Evolutionary conservation across 2,888 invertebrate species (phyloP), one percentile per base, ranked within the genome.

Genomic region (Thereva unica): DNA sequence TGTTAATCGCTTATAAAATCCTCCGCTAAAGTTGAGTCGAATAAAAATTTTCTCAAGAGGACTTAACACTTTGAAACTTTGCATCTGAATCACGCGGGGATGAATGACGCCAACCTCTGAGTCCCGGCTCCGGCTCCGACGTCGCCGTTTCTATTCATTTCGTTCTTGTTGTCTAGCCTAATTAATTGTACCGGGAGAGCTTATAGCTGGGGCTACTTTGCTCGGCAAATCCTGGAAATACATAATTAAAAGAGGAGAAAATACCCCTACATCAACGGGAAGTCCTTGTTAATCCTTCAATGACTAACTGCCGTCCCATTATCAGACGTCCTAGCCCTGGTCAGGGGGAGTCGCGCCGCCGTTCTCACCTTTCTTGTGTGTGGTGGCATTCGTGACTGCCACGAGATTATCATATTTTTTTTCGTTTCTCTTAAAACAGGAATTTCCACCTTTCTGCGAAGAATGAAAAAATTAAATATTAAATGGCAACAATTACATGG

Each of bases 1-100:
- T 61, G 61, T 61, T 61, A 61, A 61, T 61, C 61, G 61, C 50
- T 61, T 61, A 61, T 49, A 61, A 61, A 61, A 61, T 61, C 50
- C n/a, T 35, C 50, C 41, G 7, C 50, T 23, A 4, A 49, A 61
- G 50, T 40, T 49, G 61, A 37, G 50, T n/a, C 49, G 34, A 61
- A 61, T 40, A 7, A 9, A 50, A 50, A 49, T 61, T 61, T 50
- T 35, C 61, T 12, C 50, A 50, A 41, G 34, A 50, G 61, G 50
- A 61, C 50, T 61, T 61, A 61, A 61, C 61, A 61, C 61, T 50
- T 61, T 50, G 23, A 61, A 61, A 61, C 61, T 61, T 61, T 50
- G 61, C 61, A 61, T 49, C 50, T 61, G 50, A 50, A 8, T 5
- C 3, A 42, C 7, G n/a, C 7, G n/a, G n/a, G 2, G 7, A 7